Base-by-base conservation (phyloP, 2,888 invertebrate genomes). In the Minunthozetes semirufus region DNA sequence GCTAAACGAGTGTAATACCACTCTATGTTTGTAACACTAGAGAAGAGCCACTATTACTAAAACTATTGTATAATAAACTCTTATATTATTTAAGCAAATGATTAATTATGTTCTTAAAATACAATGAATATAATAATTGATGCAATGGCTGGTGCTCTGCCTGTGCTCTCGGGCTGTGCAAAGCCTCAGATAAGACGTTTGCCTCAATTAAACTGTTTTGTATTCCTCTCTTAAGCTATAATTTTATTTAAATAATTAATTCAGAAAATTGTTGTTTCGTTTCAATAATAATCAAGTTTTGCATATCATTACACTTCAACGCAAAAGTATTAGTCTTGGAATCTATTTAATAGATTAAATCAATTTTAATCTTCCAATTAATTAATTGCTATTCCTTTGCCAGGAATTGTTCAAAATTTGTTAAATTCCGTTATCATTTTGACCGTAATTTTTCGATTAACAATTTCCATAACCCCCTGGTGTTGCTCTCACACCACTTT, bases 81-180 rank as follows among this genome's bases (percentile, higher is more conserved):
- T 11, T 33, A n/a, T 63, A 33, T 63, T 63, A 63, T 63, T 63
- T 63, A 33, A 63, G 3, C n/a, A 63, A 63, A 63, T 63, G 33
- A 63, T 63, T 63, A 63, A 33, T 63, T 63, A 63, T 63, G 33
- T 63, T 63, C 29, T 63, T 17, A 38, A 17, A 63, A 59, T 29
- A 19, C 22, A 59, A 59, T 27, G 48, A 48, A 48, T 48, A 48
- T 48, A 17, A 48, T 48, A 48, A 48, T 48, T 17, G 48, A 2
- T 48, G 33, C 33, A 33, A 33, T 33, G 33, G 33, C 33, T 33
- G 33, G n/a, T n/a, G n/a, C n/a, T n/a, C n/a, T n/a, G n/a, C n/a
- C n/a, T n/a, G n/a, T n/a, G n/a, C n/a, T n/a, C n/a, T n/a, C n/a
- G n/a, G 33, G 33, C 33, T 33, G 33, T 33, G 33, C 33, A 33